Base-by-base conservation (phyloP, 1,140 invertebrate genomes). In the Brachionus rotundiformis region DNA sequence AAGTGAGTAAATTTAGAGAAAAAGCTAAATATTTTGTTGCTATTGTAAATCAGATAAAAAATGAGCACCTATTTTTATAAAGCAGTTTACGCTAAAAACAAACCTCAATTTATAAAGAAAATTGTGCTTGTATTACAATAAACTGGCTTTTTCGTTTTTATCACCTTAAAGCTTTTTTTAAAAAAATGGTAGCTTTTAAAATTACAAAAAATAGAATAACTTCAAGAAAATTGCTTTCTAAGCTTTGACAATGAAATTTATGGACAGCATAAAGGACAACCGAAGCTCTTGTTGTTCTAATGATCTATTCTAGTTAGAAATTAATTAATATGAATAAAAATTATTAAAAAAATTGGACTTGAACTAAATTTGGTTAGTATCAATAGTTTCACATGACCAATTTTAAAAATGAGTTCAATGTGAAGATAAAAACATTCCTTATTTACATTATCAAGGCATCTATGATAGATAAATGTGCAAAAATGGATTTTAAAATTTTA, bases 331-430 rank as follows among this genome's bases (percentile, higher is more conserved):
- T 13, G 39, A 13, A 41, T 41, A 41, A 41, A 41, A n/a, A n/a
- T n/a, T n/a, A n/a, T 41, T 41, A 13, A 41, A 41, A 41, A 41
- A 41, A 41, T 54, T 54, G 23, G 23, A 54, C 47, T 54, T 54
- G 47, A 54, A 54, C 47, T 54, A 23, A 54, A 54, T 23, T 54
- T 54, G 47, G 47, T 19, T 54, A 54, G 19, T 54, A 54, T 54
- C 47, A 54, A 54, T 54, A 19, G 47, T 54, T 54, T 54, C 47
- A 54, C 47, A 54, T 54, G 47, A 54, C 16, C 47, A 54, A 54
- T 54, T 54, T 54, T 16, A 10, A 19, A 54, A 54, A 25, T 54
- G 6, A 54, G 47, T 54, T 54, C 16, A 54, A 54, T 54, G n/a
- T 54, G 1, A 54, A 54, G 47, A 54, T 54, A 19, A 54, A 54